Conservation (phyloP, 2,888 invertebrate genomes). For the Leptinotarsa peninsularis region DNA sequence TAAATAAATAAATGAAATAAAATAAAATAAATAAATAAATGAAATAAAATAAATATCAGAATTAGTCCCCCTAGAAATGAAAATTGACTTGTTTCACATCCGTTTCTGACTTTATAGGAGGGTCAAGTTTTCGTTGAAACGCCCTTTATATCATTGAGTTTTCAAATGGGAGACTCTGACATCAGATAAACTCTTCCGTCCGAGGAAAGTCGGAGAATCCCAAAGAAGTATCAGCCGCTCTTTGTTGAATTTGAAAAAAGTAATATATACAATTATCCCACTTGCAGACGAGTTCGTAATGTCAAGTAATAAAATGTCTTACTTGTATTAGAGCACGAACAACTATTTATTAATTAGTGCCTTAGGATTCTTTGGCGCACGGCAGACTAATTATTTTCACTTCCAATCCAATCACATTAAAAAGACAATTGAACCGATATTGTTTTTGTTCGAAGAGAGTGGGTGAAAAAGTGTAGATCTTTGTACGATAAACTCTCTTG, state of each 20-base stretch:
- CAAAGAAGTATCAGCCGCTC: conserved; percentile 1
- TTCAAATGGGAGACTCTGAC: not conserved
- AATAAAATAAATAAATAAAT: too few species aligned
- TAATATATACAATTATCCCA: conserved; percentile 49
- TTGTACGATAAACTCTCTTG: too few species aligned
- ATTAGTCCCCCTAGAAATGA: too few species aligned
- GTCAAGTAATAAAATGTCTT: conserved; percentile 48
- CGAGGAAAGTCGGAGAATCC: not conserved
- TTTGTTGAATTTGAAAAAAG: conserved; percentile 33
- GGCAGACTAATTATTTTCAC: conserved; percentile 33
- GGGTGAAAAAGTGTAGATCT: not conserved
- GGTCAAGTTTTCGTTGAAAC: too few species aligned
- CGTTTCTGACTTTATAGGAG: too few species aligned
- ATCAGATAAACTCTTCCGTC: not conserved
- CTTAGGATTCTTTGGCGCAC: conserved; percentile 42
- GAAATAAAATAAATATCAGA: too few species aligned
- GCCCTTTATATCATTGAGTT: too few species aligned
- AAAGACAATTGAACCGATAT: conserved; percentile 19
- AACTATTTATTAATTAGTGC: conserved; percentile 44
- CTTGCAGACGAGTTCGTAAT: conserved; percentile 37
- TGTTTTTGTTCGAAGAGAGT: conserved; percentile 11
- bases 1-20: too few species aligned
- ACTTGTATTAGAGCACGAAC: conserved; percentile 40
- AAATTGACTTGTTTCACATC: too few species aligned
- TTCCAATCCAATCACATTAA: conserved; percentile 4